phyloP scores from a whole-genome alignment of 2,113 vertebrate species.

The Antennarius striatus region DNA sequence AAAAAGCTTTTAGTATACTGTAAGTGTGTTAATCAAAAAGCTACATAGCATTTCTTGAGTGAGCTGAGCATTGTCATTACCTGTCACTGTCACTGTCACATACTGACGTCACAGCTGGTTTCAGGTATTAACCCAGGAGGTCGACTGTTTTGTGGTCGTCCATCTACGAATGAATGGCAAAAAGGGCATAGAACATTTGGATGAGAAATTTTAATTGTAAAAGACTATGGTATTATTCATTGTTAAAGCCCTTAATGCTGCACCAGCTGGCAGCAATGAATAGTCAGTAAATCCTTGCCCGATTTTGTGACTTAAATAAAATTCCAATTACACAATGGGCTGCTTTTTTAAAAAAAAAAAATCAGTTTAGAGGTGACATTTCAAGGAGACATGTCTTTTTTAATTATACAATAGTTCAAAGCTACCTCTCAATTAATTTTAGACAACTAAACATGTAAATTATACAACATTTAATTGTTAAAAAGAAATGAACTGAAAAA shows the following conservation, averaged over 20 bases:
- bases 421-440: not conserved
- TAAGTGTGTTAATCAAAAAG: constrained; percentile 1
- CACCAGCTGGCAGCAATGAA: constrained; percentile 16
- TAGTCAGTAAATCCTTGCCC: constrained; percentile 11
- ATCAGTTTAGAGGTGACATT: constrained; percentile 10
- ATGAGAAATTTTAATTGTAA: not conserved
- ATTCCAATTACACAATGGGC: not conserved
- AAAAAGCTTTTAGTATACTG: constrained; percentile 9
- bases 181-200: constrained; percentile 7
- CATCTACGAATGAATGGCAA: constrained; percentile 11
- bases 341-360: not conserved
- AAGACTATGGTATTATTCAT: constrained; percentile 3
- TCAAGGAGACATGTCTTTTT: not conserved
- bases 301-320: constrained; percentile 22
- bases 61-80: not conserved
- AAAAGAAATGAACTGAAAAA: too few species aligned
- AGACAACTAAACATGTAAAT: not conserved
- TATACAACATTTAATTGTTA: too few species aligned
- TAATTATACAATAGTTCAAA: not conserved
- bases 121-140: constrained; percentile 24
- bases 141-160: constrained; percentile 21
- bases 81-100: too few species aligned
- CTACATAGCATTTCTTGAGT: constrained; percentile 24
- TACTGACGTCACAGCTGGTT: constrained; percentile 3
- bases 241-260: constrained; percentile 28